Evolutionary conservation across 2,797 vertebrate species (phyloP), one percentile per base, ranked within the genome.

Genomic region (Cyprinella venusta): DNA sequence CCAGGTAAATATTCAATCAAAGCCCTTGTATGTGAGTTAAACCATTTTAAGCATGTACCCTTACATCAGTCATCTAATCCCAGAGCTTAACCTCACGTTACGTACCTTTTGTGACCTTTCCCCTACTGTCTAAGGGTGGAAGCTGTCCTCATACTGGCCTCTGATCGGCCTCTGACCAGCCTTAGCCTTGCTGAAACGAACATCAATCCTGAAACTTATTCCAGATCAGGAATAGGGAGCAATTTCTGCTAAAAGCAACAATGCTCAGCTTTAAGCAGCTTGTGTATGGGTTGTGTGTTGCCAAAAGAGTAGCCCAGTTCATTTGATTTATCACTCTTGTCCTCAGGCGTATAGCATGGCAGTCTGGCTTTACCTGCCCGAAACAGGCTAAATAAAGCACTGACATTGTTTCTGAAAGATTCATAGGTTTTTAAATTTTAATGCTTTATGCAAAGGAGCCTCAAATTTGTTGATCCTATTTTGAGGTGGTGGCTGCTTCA

Each of bases 51-150:
- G 69, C 79, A 52, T 77, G 64, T 54, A 50, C 59, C 38, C 38
- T 38, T 64, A 67, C 36, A 76, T 82, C 71, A 82, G 67, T 76
- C 12, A 21, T 56, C 26, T 85, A 87, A 85, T 87, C 83, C 71
- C 10, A 24, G 61, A 72, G 75, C 83, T 79, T 82, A 50, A 63
- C 33, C 61, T 76, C 42, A 80, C 16, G 26, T 76, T 77, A 59
- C 78, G 4, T 21, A 81, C 72, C 45, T 21, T 21, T 42, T n/a
- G 12, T 65, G 71, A 63, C 84, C 67, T 65, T 36, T 36, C 8
- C 19, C 19, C 6, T 18, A n/a, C 45, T 33, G 48, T 76, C 7
- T 54, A 82, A 76, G 63, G n/a, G 50, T n/a, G 1, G 26, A 77
- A 69, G 48, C 64, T 83, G 26, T 36, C 64, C 81, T 83, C 52